phyloP scores from a whole-genome alignment of 2,797 vertebrate species.

The Cyprinella venusta region DNA sequence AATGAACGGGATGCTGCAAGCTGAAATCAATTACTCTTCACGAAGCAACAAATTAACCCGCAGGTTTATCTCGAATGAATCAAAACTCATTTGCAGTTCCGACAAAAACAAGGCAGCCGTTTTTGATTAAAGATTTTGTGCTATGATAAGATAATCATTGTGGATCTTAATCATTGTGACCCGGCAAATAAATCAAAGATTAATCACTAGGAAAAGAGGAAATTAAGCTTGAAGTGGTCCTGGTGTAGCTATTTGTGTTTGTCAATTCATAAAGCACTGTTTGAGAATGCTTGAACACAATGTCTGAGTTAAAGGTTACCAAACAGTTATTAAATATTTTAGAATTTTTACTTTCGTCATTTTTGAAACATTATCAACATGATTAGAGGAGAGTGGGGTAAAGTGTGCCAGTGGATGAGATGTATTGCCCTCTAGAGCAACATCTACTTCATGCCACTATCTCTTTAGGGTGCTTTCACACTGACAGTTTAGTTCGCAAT shows the following conservation, averaged over 20 bases:
- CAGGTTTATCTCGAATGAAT: slow-evolving; percentile 72
- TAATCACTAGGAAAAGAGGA: slow-evolving; percentile 46
- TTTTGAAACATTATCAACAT: not conserved
- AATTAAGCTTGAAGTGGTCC: slow-evolving; percentile 32
- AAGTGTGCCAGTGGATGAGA: not conserved
- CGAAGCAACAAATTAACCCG: slow-evolving; percentile 71
- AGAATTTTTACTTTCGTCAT: not conserved
- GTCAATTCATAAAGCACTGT: slow-evolving; percentile 22
- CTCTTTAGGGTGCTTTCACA: not conserved
- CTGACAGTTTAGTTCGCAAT: not conserved
- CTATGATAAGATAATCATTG: slow-evolving; percentile 47
- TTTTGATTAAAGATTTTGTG: slow-evolving; percentile 61
- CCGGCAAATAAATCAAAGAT: slow-evolving; percentile 55
- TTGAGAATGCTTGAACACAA: not conserved
- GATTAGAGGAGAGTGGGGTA: not conserved
- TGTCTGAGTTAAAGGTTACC: slow-evolving; percentile 4
- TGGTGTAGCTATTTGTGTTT: slow-evolving; percentile 39
- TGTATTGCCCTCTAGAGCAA: not conserved
- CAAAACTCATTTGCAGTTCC: slow-evolving; percentile 71
- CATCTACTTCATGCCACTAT: not conserved
- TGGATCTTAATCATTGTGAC: slow-evolving; percentile 62
- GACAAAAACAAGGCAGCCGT: slow-evolving; percentile 65
- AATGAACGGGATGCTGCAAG: slow-evolving; percentile 61
- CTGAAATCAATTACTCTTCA: slow-evolving; percentile 76
- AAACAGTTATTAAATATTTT: not conserved